Conservation (phyloP, 1,140 invertebrate species). For the Laupala kohalensis region DNA sequence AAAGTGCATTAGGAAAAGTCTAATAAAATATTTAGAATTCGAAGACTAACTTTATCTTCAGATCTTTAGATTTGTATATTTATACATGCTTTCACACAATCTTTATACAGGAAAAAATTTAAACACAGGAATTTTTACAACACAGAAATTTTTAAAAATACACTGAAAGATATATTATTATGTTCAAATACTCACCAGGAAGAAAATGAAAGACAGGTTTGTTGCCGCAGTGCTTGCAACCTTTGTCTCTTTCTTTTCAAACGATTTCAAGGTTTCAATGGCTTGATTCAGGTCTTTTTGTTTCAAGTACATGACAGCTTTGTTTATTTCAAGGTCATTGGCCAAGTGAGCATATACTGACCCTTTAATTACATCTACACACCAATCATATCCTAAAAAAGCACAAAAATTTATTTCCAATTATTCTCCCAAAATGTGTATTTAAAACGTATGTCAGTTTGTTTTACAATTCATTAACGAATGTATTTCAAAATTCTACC, state of each 20-base stretch:
- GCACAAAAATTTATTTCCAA: background rate
- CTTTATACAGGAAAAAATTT: too few relatives aligned
- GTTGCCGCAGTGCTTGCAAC: constrained; percentile 74
- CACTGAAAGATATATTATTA: background rate
- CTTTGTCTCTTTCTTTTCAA: constrained; percentile 75
- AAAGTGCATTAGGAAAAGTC: too few relatives aligned
- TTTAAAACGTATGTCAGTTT: background rate
- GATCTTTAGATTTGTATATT: too few relatives aligned
- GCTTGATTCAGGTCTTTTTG: constrained; percentile 71
- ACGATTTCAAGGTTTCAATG: constrained; percentile 75
- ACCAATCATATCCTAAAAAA: constrained; percentile 51
- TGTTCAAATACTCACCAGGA: constrained; percentile 44
- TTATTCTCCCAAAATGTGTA: background rate
- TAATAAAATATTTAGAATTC: background rate
- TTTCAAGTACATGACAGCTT: constrained; percentile 78
- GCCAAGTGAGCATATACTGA: constrained; percentile 66
- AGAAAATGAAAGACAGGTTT: constrained; percentile 85
- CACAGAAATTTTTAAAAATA: background rate
- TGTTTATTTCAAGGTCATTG: constrained; percentile 85
- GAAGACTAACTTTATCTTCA: background rate
- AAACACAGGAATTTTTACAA: background rate
- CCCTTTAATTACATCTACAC: constrained; percentile 60
- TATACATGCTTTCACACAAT: too few relatives aligned
- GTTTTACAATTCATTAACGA: too few relatives aligned
- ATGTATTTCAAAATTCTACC: too few relatives aligned